Evolutionary conservation across 2,113 vertebrate species (phyloP).

Genomic region (Carlito syrichta): DNA sequence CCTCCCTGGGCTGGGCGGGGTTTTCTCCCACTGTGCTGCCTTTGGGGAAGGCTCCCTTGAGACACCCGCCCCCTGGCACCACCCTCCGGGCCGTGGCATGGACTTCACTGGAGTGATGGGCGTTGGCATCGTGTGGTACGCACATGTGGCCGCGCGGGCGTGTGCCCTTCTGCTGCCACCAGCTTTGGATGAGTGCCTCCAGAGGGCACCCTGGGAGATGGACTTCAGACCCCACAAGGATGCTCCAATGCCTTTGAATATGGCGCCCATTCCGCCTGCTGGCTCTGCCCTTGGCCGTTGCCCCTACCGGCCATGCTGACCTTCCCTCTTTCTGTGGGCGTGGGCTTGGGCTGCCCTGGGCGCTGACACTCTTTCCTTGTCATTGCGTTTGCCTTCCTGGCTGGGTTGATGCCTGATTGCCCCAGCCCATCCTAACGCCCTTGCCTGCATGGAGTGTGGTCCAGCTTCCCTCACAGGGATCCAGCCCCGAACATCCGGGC

Average conservation of each 20-base stretch:
- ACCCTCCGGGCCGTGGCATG: not conserved
- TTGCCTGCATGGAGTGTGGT: not conserved
- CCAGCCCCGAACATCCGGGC: not conserved
- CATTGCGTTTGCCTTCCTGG: not conserved
- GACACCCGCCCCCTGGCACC: fast-evolving
- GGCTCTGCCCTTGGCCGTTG: too few species aligned
- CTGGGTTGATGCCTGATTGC: not conserved
- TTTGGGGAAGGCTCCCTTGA: not conserved
- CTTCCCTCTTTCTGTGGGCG: not conserved
- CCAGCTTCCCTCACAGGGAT: not conserved
- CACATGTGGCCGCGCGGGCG: not conserved
- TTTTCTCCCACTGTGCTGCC: not conserved
- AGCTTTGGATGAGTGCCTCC: not conserved
- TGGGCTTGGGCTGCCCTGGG: not conserved
- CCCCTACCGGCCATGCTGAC: not conserved
- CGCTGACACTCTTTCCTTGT: not conserved
- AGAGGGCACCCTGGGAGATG: not conserved
- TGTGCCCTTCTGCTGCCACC: not conserved
- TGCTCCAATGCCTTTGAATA: fast-evolving
- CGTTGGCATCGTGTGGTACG: fast-evolving
- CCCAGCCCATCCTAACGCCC: fast-evolving
- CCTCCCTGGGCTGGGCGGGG: not conserved
- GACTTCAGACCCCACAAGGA: not conserved
- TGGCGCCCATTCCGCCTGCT: too few species aligned
- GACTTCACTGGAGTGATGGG: not conserved